Evolutionary conservation across 2,113 vertebrate species (phyloP), one percentile per base, ranked within the genome.

Genomic region (Gambusia affinis): DNA sequence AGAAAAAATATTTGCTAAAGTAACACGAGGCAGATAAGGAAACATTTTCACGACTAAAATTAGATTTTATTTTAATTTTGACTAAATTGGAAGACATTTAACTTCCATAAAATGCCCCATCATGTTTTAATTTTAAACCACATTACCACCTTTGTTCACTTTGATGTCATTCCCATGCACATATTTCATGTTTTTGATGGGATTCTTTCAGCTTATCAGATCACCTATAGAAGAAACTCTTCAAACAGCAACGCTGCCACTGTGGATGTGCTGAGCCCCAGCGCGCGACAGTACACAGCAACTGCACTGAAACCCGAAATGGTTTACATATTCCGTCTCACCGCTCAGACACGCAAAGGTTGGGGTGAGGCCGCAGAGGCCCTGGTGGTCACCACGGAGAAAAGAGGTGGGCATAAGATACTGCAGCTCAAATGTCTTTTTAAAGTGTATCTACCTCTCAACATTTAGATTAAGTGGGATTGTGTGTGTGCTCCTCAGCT

Each of bases 331-430:
- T 99, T 98, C 91, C 95, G 96, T 12, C 94, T 99, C 84, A 95
- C 95, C 0, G 98, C 98, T 2, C 97, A 98, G 92, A 99, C 97
- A 63, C 95, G 98, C 65, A 99, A 99, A 80, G 98, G 98, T 70
- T 99, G 98, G 98, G 98, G 98, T 0, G 96, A 97, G 85, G 95
- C 95, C 0, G 96, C 98, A 0, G 98, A 99, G 88, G 97, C 96
- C 0, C 84, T 99, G 76, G 97, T 99, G 85, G 97, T 99, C 82
- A 99, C 98, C 76, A 99, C 98, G 0, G 97, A 99, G 83, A 99
- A 98, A 83, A 96, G 98, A 97, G 97, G 98, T 97, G 83, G 42
- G 30, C 14, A 37, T 60, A 27, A 75, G 83, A 73, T 44, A 17
- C 42, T 4, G 42, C 67, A 4, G 39, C 44, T 72, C 7, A 76